phyloP scores from a whole-genome alignment of 2,888 invertebrate genomes.

The Buathra laborator region DNA sequence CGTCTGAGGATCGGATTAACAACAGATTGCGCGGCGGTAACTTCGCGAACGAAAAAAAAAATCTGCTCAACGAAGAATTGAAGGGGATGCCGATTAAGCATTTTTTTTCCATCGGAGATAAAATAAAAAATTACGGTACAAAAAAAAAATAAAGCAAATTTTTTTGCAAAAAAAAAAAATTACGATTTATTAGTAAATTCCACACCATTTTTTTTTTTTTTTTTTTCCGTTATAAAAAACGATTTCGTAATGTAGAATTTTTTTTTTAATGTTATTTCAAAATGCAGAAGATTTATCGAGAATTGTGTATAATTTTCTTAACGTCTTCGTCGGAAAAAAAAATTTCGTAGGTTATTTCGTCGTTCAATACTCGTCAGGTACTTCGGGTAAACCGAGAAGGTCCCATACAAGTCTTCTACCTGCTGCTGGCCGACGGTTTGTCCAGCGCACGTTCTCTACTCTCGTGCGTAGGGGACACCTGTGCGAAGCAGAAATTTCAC shows the following conservation, averaged over 20 bases:
- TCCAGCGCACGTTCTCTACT: constrained; percentile 31
- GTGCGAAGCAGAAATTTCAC: constrained; percentile 64
- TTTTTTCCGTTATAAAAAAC: too few relatives aligned
- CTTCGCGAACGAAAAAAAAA: constrained; percentile 2
- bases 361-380: constrained; percentile 34
- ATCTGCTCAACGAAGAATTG: neutral
- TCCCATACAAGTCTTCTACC: constrained; percentile 52
- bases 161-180: neutral
- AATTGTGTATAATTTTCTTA: neutral
- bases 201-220: too few relatives aligned
- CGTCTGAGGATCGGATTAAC: constrained; percentile 51
- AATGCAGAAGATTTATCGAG: neutral
- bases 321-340: neutral
- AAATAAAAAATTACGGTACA: too few relatives aligned
- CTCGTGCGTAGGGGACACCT: constrained; percentile 52
- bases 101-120: neutral
- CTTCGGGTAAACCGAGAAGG: constrained; percentile 54
- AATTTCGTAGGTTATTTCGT: constrained; percentile 12
- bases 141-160: too few relatives aligned
- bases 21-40: constrained; percentile 14
- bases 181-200: too few relatives aligned
- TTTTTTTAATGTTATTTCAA: neutral
- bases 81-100: neutral
- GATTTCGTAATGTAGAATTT: neutral
- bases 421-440: constrained; percentile 32